A percentile compares a stretch with the other conserved stretches of the same genome.
Evolutionary conservation across 2,888 invertebrate species (phyloP).

Genomic region (Rhamphomyia laevipes): DNA sequence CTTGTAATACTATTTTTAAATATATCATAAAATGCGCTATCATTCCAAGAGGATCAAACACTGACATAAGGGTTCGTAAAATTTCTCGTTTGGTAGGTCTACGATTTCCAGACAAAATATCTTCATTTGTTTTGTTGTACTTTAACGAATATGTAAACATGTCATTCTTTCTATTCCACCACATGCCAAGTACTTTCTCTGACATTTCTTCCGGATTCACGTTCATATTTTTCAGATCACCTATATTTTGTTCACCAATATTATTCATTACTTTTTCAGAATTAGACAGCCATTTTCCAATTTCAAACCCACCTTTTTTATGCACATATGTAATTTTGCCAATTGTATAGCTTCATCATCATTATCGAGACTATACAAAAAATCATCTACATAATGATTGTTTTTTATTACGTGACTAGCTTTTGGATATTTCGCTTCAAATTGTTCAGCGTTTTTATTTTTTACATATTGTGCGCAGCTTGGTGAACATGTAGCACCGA

Average conservation of each 20-base stretch:
- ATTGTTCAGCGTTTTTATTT: too few relatives aligned
- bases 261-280: too few relatives aligned
- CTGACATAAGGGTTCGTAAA: conserved; percentile 4
- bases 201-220: conserved; percentile 9
- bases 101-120: conserved; percentile 5
- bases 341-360: conserved; percentile 4
- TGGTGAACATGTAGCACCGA: conserved; percentile 19
- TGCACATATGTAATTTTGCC: conserved; percentile 9
- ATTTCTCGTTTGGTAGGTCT: conserved; percentile 13
- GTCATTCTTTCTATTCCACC: too few relatives aligned
- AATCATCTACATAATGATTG: too few relatives aligned
- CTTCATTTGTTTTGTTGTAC: conserved; percentile 1
- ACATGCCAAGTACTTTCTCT: neutral
- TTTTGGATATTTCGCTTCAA: neutral
- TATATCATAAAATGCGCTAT: conserved; percentile 14
- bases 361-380: neutral
- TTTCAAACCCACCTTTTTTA: neutral
- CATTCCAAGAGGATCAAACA: conserved; percentile 12
- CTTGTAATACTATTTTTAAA: conserved; percentile 11
- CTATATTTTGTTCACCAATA: conserved; percentile 10
- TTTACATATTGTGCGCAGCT: conserved; percentile 17
- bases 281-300: too few relatives aligned
- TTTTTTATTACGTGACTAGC: too few relatives aligned
- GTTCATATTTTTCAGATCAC: conserved; percentile 8
- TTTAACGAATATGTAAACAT: too few relatives aligned